Evolutionary conservation across 2,113 vertebrate species (phyloP), one percentile per base, ranked within the genome.

Genomic region (Romanogobio albipinnatus): DNA sequence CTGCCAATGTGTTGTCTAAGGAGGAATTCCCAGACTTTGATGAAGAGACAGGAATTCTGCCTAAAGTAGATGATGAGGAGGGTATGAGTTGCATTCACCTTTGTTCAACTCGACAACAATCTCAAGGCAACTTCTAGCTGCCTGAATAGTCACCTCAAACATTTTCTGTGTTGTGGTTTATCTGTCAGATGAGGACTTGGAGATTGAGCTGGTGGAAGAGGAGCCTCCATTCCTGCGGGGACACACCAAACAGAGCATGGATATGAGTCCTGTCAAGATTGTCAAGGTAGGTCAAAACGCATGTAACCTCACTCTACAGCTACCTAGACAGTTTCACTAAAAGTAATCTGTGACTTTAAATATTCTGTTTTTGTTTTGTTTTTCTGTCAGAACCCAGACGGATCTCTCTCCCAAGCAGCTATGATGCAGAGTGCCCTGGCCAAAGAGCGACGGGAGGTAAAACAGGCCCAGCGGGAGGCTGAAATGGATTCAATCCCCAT

Each of bases 401-500:
- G 98, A 71, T 99, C 98, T 3, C 92, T 99, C 80, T 99, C 98
- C 29, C 98, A 99, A 89, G 98, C 98, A 3, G 98, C 98, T 33
- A 99, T 99, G 98, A 99, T 99, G 98, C 98, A 99, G 91, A 99
- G 97, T 64, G 98, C 98, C 19, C 92, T 99, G 85, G 97, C 98
- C 1, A 99, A 99, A 89, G 98, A 99, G 90, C 92, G 98, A 19
- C 86, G 97, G 43, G 98, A 99, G 83, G 93, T 99, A 84, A 99
- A 99, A 88, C 98, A 99, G 91, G 98, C 98, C 0, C 97, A 97
- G 3, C 95, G 98, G 1, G 98, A 99, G 90, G 98, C 98, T 0
- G 98, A 99, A 92, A 99, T 99, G 98, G 98, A 99, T 92, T 99
- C 98, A 43, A 99, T 99, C 86, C 98, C 98, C 66, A 99, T 98